phyloP scores from a whole-genome alignment of 2,888 invertebrate genomes.

The Heteromyza rotundicornis region DNA sequence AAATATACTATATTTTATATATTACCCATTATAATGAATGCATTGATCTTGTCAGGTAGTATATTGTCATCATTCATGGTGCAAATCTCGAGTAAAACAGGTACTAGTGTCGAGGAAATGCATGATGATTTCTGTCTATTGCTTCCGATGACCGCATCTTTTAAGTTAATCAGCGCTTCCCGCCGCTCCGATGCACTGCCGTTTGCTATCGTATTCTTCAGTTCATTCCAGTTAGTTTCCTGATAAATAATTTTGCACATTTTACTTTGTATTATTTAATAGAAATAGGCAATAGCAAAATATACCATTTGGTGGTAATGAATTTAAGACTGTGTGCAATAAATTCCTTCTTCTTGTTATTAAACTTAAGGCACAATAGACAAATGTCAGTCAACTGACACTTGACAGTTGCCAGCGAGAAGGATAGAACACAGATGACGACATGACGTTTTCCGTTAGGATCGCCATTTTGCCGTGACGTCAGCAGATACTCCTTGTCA shows the following conservation, averaged over 20 bases:
- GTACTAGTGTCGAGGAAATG: conserved; percentile 25
- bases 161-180: conserved; percentile 21
- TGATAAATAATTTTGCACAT: conserved; percentile 13
- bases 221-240: conserved; percentile 25
- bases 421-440: too few species aligned
- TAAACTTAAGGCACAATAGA: too few species aligned
- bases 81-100: conserved; percentile 24
- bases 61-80: conserved; percentile 8
- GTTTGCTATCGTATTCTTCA: conserved; percentile 16
- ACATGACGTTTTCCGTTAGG: too few species aligned
- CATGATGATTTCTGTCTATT: conserved; percentile 28
- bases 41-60: conserved; percentile 13
- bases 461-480: too few species aligned
- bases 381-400: too few species aligned
- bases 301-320: too few species aligned
- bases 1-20: neutral
- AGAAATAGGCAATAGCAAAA: conserved; percentile 4
- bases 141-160: conserved; percentile 30
- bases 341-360: too few species aligned
- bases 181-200: conserved; percentile 18
- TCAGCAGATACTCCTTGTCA: too few species aligned
- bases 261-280: conserved; percentile 20
- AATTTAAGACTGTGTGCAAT: too few species aligned
- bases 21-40: conserved; percentile 28
- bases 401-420: too few species aligned